phyloP scores from a whole-genome alignment of 2,797 vertebrate genomes.

The Clangula hyemalis region DNA sequence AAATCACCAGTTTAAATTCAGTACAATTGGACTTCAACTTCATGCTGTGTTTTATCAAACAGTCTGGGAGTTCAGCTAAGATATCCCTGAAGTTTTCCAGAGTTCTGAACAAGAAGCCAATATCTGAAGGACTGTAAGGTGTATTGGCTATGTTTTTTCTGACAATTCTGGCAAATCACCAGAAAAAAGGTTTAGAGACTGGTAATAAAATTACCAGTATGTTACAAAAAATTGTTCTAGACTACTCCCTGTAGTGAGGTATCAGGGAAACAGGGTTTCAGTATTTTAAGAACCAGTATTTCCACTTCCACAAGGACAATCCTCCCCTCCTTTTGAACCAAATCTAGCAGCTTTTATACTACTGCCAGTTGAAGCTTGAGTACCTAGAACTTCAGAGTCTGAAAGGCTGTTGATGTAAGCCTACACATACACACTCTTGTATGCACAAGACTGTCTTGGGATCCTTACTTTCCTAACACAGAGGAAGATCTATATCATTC shows the following conservation, averaged over 20 bases:
- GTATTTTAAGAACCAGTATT: not conserved
- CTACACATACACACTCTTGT: not conserved
- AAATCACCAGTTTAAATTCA: not conserved
- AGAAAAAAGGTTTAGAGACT: not conserved
- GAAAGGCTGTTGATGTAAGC: not conserved
- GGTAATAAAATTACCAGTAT: not conserved
- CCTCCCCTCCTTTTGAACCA: not conserved
- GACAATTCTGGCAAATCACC: not conserved
- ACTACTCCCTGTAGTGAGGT: conserved; percentile 13
- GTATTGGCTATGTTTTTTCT: not conserved
- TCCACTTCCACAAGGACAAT: not conserved
- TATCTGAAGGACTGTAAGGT: not conserved
- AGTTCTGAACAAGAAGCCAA: not conserved
- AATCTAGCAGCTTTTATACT: not conserved
- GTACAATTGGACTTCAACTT: not conserved
- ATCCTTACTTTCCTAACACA: not conserved
- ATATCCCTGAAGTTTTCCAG: not conserved
- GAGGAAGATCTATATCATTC: not conserved
- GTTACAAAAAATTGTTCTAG: not conserved
- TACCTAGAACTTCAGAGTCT: not conserved
- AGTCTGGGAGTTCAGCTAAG: not conserved
- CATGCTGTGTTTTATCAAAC: not conserved
- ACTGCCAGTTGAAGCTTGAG: not conserved
- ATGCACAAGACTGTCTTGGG: not conserved
- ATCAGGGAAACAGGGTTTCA: not conserved